A percentile compares a stretch with the other conserved stretches of the same genome.
Evolutionary conservation across 2,888 invertebrate genomes (phyloP).

Genomic region (Aleiodes alternator): DNA sequence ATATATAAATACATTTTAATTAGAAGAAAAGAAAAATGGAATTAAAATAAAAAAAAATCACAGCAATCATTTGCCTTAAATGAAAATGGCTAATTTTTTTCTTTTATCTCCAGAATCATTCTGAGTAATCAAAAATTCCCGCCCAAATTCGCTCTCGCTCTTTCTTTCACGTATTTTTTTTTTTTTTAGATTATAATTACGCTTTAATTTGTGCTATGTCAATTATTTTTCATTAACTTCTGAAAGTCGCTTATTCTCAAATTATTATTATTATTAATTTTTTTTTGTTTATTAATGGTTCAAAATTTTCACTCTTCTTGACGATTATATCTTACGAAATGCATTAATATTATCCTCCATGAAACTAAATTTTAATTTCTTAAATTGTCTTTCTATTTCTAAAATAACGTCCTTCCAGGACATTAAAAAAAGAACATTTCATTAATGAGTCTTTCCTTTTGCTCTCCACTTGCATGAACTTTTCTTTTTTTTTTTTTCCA

Average conservation of each 20-base stretch:
- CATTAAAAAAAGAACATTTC: constrained; percentile 12
- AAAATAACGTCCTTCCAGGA: constrained; percentile 10
- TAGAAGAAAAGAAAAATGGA: constrained; percentile 14
- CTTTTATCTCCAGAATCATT: too few species aligned
- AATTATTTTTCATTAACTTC: constrained; percentile 15
- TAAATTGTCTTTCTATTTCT: not conserved
- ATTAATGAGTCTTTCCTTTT: not conserved
- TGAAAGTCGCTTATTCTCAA: constrained; percentile 8
- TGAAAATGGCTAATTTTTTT: not conserved
- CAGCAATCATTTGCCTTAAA: constrained; percentile 37
- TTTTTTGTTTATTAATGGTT: not conserved
- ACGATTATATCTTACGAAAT: constrained; percentile 25
- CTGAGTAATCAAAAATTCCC: too few species aligned
- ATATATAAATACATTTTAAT: too few species aligned
- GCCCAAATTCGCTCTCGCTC: too few species aligned
- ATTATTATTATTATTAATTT: too few species aligned
- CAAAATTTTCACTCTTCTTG: not conserved
- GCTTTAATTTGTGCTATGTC: constrained; percentile 50
- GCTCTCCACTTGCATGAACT: not conserved
- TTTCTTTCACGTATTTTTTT: too few species aligned
- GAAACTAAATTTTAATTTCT: not conserved
- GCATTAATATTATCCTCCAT: constrained; percentile 1
- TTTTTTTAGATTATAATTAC: not conserved
- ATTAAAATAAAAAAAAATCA: constrained; percentile 22
- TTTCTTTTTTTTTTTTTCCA: not conserved